A percentile compares a stretch with the other conserved stretches of the same genome.
These are phyloP conservation scores for Argyrosomus japonicus DNA, from an alignment of 2,113 vertebrate species.

Conservation along the genomic window DNA sequence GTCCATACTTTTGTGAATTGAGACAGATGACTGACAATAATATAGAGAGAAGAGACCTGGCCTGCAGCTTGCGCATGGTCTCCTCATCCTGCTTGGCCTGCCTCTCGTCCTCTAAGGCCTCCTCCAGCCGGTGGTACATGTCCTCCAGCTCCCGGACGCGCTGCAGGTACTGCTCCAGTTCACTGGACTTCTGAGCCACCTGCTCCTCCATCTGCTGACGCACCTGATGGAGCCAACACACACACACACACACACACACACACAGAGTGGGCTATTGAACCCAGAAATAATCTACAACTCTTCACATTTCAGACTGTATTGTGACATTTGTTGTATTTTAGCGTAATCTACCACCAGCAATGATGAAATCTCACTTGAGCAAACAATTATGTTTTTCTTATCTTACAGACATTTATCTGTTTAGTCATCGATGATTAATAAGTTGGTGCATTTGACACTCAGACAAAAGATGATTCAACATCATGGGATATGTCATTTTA, in stretches of 20 bases:
- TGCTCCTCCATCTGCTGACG: constrained; percentile 96
- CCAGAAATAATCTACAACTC: neutral
- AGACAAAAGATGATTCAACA: constrained; percentile 45
- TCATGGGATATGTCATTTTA: constrained; percentile 11
- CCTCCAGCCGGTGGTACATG: constrained; percentile 93
- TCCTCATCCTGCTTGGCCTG: constrained; percentile 95
- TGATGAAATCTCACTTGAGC: neutral
- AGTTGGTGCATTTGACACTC: constrained; percentile 1
- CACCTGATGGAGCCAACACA: constrained; percentile 82
- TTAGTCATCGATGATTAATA: constrained; percentile 4
- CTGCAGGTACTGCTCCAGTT: constrained; percentile 93
- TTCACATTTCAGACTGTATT: neutral
- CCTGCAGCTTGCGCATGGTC: constrained; percentile 89
- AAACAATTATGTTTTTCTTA: neutral
- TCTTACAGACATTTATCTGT: constrained; percentile 9
- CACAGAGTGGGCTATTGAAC: neutral
- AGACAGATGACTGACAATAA: too few relatives aligned
- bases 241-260: constrained; percentile 16
- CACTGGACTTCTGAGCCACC: constrained; percentile 94
- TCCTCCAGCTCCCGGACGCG: constrained; percentile 92
- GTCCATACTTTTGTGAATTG: too few relatives aligned
- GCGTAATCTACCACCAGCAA: neutral
- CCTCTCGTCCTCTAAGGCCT: constrained; percentile 93
- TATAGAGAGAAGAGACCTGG: too few relatives aligned
- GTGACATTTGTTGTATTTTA: neutral